These are phyloP conservation scores for Cariama cristata DNA, from an alignment of 2,113 vertebrate genomes.

Conservation along the genomic window DNA sequence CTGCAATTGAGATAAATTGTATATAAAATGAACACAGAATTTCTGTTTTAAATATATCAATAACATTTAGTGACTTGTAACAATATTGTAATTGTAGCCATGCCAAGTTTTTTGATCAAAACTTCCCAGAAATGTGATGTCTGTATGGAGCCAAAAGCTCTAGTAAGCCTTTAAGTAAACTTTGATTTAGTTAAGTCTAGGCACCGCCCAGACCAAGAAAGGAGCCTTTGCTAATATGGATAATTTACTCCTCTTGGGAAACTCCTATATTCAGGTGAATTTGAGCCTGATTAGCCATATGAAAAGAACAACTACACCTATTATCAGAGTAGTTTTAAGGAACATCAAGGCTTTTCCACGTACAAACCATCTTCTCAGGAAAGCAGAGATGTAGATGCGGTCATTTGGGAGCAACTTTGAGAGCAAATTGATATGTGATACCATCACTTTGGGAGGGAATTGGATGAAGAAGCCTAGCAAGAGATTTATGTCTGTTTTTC, in stretches of 20 bases:
- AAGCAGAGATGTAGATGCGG: not conserved
- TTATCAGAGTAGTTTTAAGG: not conserved
- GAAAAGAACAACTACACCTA: not conserved
- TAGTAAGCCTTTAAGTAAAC: conserved; percentile 49
- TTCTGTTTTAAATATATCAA: conserved; percentile 1
- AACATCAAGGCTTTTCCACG: not conserved
- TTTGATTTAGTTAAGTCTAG: conserved; percentile 44
- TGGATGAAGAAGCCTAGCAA: not conserved
- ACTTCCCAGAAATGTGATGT: conserved; percentile 56
- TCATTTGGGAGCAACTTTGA: not conserved
- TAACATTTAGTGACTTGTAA: conserved; percentile 16
- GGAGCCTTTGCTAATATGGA: not conserved
- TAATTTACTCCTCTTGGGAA: conserved; percentile 26
- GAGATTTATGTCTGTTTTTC: not conserved
- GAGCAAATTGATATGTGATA: not conserved
- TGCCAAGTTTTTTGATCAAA: conserved; percentile 48
- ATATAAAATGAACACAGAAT: not conserved
- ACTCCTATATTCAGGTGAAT: not conserved
- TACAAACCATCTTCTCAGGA: not conserved
- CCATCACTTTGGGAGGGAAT: not conserved
- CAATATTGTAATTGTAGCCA: conserved; percentile 49
- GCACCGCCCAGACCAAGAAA: not conserved
- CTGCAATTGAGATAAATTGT: not conserved
- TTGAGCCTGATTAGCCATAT: not conserved
- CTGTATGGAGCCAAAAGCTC: not conserved